Percentiles rank a stretch among this genome's conserved stretches.
phyloP scores from a whole-genome alignment of 2,797 vertebrate species.

The Ctenosaura bakeri region DNA sequence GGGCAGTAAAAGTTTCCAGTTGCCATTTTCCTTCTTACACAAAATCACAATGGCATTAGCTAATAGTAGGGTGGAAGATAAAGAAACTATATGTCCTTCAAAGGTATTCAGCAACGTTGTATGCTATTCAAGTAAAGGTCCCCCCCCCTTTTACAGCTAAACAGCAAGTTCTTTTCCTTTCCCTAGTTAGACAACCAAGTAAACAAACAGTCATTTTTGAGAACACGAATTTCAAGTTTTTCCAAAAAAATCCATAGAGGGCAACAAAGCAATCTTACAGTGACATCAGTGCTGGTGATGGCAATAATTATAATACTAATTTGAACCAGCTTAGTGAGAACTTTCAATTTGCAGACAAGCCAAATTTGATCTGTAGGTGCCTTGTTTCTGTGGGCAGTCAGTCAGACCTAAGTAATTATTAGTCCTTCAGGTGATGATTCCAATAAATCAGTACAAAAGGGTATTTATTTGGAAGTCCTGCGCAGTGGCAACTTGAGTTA shows the following conservation, averaged over 20 bases:
- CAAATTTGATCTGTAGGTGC: not conserved
- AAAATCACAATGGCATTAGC: not conserved
- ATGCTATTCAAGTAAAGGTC: not conserved
- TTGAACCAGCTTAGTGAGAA: no score
- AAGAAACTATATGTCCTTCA: not conserved
- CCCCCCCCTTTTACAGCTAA: not conserved
- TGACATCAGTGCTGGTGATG: no score
- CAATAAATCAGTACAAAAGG: not conserved
- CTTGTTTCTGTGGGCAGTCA: not conserved
- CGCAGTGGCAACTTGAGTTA: no score
- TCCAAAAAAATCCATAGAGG: no score
- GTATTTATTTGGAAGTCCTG: not conserved
- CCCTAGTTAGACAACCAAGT: not conserved
- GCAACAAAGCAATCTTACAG: no score
- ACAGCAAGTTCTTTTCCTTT: not conserved
- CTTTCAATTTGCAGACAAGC: not conserved
- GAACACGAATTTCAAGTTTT: not conserved
- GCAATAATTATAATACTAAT: no score
- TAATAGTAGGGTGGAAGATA: not conserved
- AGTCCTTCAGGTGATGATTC: not conserved
- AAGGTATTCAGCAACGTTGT: not conserved
- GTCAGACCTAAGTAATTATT: not conserved
- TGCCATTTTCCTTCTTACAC: not conserved
- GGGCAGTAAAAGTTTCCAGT: constrained; percentile 23
- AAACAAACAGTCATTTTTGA: not conserved